Evolutionary conservation across 2,888 invertebrate genomes (phyloP).

Genomic region (Sycophila texana): DNA sequence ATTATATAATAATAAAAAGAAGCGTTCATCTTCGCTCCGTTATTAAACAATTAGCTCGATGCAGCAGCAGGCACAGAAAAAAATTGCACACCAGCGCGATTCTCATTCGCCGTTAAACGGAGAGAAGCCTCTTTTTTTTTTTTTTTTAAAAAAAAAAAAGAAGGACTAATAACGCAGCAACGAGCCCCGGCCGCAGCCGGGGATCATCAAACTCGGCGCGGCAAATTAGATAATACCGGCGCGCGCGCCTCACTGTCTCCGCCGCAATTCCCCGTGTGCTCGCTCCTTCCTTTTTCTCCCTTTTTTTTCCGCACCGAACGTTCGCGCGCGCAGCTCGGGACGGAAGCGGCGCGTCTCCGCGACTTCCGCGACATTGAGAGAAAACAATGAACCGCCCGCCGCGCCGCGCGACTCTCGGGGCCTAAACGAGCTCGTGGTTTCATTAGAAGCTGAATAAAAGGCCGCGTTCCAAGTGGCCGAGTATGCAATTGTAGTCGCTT

Average conservation of each 20-base stretch:
- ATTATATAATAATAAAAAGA: neutral
- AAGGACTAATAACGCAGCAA: neutral
- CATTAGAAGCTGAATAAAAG: conserved; percentile 46
- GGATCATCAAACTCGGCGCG: conserved; percentile 9
- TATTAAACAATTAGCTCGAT: neutral
- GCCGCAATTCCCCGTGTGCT: neutral
- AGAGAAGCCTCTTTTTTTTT: no score
- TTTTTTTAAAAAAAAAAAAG: neutral
- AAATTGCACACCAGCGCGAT: neutral
- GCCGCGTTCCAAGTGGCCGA: neutral
- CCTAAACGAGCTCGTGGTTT: neutral
- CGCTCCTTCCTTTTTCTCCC: neutral
- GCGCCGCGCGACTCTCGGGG: neutral
- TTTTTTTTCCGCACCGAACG: neutral
- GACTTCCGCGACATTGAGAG: conserved; percentile 57
- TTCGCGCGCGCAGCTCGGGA: neutral
- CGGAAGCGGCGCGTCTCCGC: conserved; percentile 50
- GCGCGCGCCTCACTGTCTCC: neutral
- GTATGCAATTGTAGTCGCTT: no score
- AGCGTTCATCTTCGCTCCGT: neutral
- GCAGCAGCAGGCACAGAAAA: neutral
- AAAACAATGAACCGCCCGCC: conserved; percentile 52
- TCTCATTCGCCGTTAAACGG: neutral
- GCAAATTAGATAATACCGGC: conserved; percentile 36
- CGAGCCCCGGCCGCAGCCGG: neutral